Base-by-base conservation (phyloP, 2,888 invertebrate genomes). In the Steromphala cineraria region DNA sequence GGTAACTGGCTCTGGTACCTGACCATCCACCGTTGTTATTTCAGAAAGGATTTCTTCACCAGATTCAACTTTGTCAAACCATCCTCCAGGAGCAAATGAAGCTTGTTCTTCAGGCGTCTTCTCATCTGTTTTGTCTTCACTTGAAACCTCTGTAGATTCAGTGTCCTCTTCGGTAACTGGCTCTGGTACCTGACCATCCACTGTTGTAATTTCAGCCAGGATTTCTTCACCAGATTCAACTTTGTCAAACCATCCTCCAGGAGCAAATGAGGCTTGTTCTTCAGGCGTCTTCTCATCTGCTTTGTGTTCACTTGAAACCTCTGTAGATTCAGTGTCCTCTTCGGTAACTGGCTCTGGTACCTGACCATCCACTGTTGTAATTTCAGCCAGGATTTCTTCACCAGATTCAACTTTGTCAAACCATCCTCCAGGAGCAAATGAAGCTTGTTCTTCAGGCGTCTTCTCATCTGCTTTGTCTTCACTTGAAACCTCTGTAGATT, bases 341-440 rank as follows among this genome's bases (percentile, higher is more conserved):
- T 62, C 62, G 28, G 28, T 62, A 28, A 62, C 24, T 62, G 62
- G 24, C 28, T 62, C 28, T 10, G 62, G 62, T 24, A 62, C 62
- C 28, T 62, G 62, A 28, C 62, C 62, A 24, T 62, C 62, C 13
- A 62, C 62, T 62, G 62, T 62, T 4, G 28, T 10, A 62, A 62
- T 62, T 62, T 62, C 62, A 62, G 62, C 62, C 24, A 24, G 28
- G n/a, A 62, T 62, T 62, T 62, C 62, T 62, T 62, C 28, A 28
- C 62, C 62, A 24, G 24, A 24, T 62, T 62, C 62, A 62, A 62
- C 62, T 15, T 62, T 62, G 62, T 62, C 62, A 62, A 62, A 62
- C 62, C 62, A 62, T 62, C 62, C 62, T 17, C 62, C 62, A n/a
- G 62, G 62, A 62, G 62, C 62, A 62, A 62, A 62, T 62, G 24